Percentiles rank a stretch among this genome's conserved stretches.
Conservation (phyloP, 2,113 vertebrate species). For the Phylloscopus whistleri region DNA sequence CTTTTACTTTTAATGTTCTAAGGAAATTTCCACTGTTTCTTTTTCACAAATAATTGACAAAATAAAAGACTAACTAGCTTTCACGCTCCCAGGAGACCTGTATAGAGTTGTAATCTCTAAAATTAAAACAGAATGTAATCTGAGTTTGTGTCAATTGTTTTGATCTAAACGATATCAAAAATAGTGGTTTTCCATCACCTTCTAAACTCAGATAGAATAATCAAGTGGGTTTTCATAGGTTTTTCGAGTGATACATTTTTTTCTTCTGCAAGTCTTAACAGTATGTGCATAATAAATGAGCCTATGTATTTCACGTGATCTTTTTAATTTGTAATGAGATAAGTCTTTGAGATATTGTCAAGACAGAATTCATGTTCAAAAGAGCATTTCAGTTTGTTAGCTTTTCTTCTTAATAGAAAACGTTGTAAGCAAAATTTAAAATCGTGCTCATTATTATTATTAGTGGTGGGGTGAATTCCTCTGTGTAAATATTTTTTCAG, state of each 20-base stretch:
- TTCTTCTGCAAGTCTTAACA: not conserved
- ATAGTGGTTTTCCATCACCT: not conserved
- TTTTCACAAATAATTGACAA: not conserved
- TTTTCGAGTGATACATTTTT: not conserved
- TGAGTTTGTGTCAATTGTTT: not conserved
- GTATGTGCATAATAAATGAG: not conserved
- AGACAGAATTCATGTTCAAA: not conserved
- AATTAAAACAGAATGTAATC: not conserved
- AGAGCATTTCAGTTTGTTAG: not conserved
- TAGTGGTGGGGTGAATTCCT: not conserved
- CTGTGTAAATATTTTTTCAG: slow-evolving; percentile 15
- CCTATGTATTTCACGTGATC: not conserved
- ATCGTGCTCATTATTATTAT: slow-evolving; percentile 35
- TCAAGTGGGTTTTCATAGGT: not conserved
- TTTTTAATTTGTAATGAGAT: not conserved
- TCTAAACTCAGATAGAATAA: not conserved
- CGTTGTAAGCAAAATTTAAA: not conserved
- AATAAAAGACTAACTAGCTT: not conserved
- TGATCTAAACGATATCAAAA: not conserved
- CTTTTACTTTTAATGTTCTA: not conserved
- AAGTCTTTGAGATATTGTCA: not conserved
- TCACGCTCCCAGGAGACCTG: not conserved
- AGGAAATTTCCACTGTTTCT: not conserved
- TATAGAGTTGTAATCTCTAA: not conserved
- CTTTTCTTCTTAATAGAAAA: not conserved